Evolutionary conservation across 2,797 vertebrate genomes (phyloP), one percentile per base, ranked within the genome.

Genomic region (Meda fulgida): DNA sequence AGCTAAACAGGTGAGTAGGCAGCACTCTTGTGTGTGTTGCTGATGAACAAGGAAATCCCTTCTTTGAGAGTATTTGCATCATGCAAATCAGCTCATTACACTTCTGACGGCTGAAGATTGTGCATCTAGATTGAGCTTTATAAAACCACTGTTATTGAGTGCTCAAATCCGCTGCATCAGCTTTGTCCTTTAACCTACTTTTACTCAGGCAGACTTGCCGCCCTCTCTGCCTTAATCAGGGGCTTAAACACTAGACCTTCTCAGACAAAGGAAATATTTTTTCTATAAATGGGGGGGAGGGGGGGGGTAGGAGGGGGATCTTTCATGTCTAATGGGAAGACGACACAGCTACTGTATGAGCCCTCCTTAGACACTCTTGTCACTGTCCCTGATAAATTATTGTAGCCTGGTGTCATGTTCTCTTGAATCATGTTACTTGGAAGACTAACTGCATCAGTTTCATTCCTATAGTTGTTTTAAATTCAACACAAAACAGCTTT

Each of bases 201-300:
- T 89, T 88, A 70, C 79, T 67, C 29, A 19, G 70, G 73, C 71
- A 73, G 84, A 36, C 73, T 53, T 9, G 53, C 69, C 23, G 19
- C 43, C 60, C 4, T 31, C 70, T 67, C 66, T 78, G 70, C 55
- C 84, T 88, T 89, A 89, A 87, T 89, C 87, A 79, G 88, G 77
- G 83, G 70, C 84, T 86, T 88, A 81, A 81, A 84, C 18, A 84
- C 78, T 84, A 76, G 70, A 72, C 67, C 58, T 71, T 26, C 18
- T 80, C 70, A 85, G 75, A 91, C 90, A 91, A 92, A 89, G 87
- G 73, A 81, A 88, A 89, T 81, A 83, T 87, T 87, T 87, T 86
- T 66, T 71, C 58, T 40, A n/a, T 72, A 67, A 71, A 53, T 14
- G 53, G 63, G 48, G 63, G 51, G 14, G 65, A 60, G 29, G 29